Evolutionary conservation across 1,140 invertebrate genomes (phyloP), one percentile per base, ranked within the genome.

Genomic region (Musca domestica): DNA sequence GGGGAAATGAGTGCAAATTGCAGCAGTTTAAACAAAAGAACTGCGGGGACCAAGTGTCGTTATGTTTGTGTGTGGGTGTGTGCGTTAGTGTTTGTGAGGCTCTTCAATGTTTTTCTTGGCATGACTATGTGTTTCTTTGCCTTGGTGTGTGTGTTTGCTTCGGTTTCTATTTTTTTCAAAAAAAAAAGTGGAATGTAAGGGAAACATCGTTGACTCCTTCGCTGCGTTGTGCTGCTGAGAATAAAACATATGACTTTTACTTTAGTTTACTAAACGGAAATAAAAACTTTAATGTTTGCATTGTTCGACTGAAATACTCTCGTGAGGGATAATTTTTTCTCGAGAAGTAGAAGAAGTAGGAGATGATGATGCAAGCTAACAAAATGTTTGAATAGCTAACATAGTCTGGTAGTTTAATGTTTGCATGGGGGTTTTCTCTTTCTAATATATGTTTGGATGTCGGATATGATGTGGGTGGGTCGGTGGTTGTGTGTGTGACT

Each of bases 1-100:
- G 56, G 56, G 56, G 56, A 61, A 61, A 61, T 61, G 56, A 61
- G 56, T 61, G 27, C 56, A 61, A 61, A 61, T 61, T 61, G 56
- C 56, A 61, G 27, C 27, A 34, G 34, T 34, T 61, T 61, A 61
- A 61, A 34, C 54, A 58, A 58, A 58, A 58, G 54, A 58, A 41
- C 34, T 58, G 54, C 25, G 25, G 34, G 34, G 34, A 41, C 34
- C 34, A 12, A 41, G 34, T 41, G 34, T 41, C 34, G 34, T 41
- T 41, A 41, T 41, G 34, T 12, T 5, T 7, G 5, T 34, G 7
- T 41, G 34, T 61, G 5, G 34, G 22, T 25, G 22, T 25, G 19
- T 34, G 5, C 2, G 19, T 10, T 25, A 25, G 22, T 61, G 34
- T 61, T n/a, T 41, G 22, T 54, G 22, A 4, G 17, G n/a, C 25